Conservation (phyloP, 1,140 invertebrate genomes). For the Teleopsis dalmanni region DNA sequence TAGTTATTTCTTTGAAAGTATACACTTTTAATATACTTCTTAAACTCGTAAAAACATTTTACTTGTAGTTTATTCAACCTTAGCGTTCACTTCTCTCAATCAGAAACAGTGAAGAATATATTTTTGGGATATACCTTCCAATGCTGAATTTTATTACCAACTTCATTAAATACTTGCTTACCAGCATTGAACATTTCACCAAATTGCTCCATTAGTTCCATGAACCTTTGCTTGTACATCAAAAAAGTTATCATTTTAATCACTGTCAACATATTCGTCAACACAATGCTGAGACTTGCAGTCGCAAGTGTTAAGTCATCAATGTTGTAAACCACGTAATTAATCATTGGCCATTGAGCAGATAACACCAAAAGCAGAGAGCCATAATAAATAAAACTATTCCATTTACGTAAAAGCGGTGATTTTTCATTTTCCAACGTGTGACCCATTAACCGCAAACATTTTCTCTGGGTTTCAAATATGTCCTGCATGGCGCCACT, state of each 20-base stretch:
- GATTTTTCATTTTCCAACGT: slow-evolving; percentile 5
- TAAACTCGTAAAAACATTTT: too few species aligned
- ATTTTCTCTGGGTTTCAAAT: slow-evolving; percentile 11
- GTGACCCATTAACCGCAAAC: slow-evolving; percentile 13
- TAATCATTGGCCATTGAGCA: slow-evolving; percentile 30
- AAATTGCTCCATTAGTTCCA: slow-evolving; percentile 25
- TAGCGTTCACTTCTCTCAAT: too few species aligned
- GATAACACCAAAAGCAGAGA: slow-evolving; percentile 31
- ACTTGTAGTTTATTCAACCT: too few species aligned
- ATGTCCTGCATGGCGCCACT: too few species aligned
- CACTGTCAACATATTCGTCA: slow-evolving; percentile 33
- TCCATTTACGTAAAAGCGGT: background rate
- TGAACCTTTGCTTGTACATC: slow-evolving; percentile 23
- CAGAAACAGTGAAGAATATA: too few species aligned
- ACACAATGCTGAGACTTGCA: slow-evolving; percentile 28
- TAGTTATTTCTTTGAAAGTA: too few species aligned
- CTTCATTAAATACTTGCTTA: slow-evolving; percentile 17
- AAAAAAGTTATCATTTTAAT: slow-evolving; percentile 34
- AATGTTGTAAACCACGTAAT: slow-evolving; percentile 23
- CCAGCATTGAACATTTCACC: slow-evolving; percentile 25
- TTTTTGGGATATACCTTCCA: too few species aligned
- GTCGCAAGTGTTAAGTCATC: slow-evolving; percentile 30
- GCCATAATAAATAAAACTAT: too few species aligned
- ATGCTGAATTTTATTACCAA: too few species aligned
- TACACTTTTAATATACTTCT: too few species aligned